phyloP scores from a whole-genome alignment of 2,113 vertebrate species.

The Machaerirhynchus nigripectus region DNA sequence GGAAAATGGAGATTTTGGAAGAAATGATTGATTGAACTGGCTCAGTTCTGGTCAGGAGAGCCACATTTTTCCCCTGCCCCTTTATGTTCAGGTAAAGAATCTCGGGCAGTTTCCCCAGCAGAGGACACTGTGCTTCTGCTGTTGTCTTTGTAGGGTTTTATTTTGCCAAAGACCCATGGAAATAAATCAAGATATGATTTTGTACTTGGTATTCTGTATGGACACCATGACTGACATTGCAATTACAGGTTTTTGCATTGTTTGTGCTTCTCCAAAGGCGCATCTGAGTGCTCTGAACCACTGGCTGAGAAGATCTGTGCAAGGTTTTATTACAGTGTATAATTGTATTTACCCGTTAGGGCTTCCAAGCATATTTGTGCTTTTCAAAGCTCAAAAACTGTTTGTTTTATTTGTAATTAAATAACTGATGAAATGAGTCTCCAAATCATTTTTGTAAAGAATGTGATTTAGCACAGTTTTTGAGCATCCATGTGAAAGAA shows the following conservation, averaged over 20 bases:
- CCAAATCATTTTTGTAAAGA: slow-evolving; percentile 21
- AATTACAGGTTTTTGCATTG: slow-evolving; percentile 79
- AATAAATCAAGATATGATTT: slow-evolving; percentile 67
- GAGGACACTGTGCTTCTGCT: slow-evolving; percentile 68
- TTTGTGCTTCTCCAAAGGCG: slow-evolving; percentile 68
- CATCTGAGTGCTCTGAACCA: slow-evolving; percentile 56
- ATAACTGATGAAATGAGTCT: slow-evolving; percentile 56
- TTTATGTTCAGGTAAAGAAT: background rate
- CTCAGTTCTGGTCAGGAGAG: background rate
- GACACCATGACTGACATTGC: slow-evolving; percentile 74
- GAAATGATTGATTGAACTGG: background rate
- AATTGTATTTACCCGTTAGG: slow-evolving; percentile 61
- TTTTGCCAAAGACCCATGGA: background rate
- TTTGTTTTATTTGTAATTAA: slow-evolving; percentile 64
- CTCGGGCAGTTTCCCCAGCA: slow-evolving; percentile 35
- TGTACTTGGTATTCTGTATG: slow-evolving; percentile 71
- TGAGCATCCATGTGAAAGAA: background rate
- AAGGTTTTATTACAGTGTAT: slow-evolving; percentile 58
- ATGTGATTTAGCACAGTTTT: slow-evolving; percentile 4
- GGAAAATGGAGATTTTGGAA: slow-evolving; percentile 7
- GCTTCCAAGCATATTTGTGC: slow-evolving; percentile 3
- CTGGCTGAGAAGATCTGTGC: slow-evolving; percentile 34
- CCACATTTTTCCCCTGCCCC: fast-evolving
- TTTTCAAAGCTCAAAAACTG: background rate
- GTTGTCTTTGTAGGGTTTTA: background rate